These are phyloP conservation scores for Orchesella flavescens DNA, from an alignment of 2,888 invertebrate genomes.

Conservation along the genomic window DNA sequence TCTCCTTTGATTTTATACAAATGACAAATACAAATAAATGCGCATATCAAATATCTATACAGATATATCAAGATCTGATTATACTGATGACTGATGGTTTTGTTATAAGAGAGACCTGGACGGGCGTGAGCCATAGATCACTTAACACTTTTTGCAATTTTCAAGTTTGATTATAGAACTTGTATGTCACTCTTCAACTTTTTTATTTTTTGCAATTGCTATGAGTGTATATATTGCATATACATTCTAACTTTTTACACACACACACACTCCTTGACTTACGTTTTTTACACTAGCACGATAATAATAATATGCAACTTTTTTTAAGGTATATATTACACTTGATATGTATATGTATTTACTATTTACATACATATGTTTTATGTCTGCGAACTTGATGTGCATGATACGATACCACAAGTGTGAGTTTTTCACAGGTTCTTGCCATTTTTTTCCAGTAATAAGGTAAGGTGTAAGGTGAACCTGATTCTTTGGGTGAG, in stretches of 20 bases:
- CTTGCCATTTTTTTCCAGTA: not conserved
- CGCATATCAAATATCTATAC: no score
- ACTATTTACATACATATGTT: not conserved
- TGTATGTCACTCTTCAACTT: not conserved
- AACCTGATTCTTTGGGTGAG: not conserved
- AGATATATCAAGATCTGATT: no score
- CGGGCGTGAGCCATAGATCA: conserved; percentile 49
- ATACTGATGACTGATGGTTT: no score
- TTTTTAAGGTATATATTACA: not conserved
- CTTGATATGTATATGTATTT: not conserved
- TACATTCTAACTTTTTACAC: no score
- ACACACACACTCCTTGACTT: not conserved
- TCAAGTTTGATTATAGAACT: not conserved
- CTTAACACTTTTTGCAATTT: conserved; percentile 33
- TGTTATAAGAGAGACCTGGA: not conserved
- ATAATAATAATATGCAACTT: not conserved
- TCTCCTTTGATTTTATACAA: no score
- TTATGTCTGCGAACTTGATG: not conserved
- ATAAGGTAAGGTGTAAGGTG: not conserved
- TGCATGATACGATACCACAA: no score
- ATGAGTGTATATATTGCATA: no score
- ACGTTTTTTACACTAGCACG: not conserved
- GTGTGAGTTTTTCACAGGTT: not conserved
- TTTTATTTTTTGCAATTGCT: not conserved
- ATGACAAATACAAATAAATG: no score